phyloP scores from a whole-genome alignment of 2,797 vertebrate species.

The Sebastes hopkinsi region DNA sequence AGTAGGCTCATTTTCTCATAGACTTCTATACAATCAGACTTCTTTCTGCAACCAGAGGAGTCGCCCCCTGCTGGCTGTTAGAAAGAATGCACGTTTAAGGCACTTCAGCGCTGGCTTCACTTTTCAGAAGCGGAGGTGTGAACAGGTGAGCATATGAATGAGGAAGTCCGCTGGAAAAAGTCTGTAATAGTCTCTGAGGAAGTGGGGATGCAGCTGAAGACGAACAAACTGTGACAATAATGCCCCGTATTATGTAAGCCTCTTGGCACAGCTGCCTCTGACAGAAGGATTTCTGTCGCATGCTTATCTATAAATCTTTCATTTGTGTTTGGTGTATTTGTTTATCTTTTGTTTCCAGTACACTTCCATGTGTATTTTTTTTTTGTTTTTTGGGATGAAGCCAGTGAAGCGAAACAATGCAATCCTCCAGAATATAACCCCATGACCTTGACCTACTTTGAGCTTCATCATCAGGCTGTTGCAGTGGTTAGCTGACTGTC shows the following conservation, averaged over 20 bases:
- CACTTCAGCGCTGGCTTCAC: not conserved
- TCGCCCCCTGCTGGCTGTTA: not conserved
- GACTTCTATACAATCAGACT: too few species aligned
- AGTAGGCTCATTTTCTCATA: too few species aligned
- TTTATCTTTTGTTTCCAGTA: not conserved
- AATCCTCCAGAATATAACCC: not conserved
- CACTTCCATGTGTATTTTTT: not conserved
- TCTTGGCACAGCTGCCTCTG: not conserved
- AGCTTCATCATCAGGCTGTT: not conserved
- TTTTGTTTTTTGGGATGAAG: not conserved
- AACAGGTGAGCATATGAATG: not conserved
- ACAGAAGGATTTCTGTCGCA: constrained; percentile 2
- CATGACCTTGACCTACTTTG: constrained; percentile 29
- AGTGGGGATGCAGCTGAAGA: not conserved
- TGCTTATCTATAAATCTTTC: not conserved
- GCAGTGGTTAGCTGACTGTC: not conserved
- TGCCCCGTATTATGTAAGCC: not conserved
- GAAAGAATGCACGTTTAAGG: not conserved
- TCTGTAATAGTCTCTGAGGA: not conserved
- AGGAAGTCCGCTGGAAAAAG: not conserved
- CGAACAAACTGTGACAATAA: not conserved
- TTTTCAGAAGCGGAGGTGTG: not conserved
- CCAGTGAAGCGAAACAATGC: not conserved
- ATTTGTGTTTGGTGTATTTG: not conserved
- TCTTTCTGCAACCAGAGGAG: too few species aligned